These are phyloP conservation scores for Tigriopus japonicus DNA, from an alignment of 1,140 invertebrate species.

Conservation along the genomic window DNA sequence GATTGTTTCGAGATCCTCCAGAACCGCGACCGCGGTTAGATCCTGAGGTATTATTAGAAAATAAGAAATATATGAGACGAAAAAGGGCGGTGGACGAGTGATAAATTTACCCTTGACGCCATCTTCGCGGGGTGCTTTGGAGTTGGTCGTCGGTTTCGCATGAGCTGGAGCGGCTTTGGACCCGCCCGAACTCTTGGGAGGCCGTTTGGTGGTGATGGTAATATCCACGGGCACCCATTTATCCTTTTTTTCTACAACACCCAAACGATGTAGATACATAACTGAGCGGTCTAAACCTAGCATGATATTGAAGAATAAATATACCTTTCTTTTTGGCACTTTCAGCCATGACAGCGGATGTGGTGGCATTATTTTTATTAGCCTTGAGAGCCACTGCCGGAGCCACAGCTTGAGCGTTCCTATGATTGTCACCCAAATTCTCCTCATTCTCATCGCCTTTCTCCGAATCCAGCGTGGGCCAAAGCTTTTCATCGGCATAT, in stretches of 20 bases:
- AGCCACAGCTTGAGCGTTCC: background rate
- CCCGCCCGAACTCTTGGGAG: background rate
- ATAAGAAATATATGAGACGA: background rate
- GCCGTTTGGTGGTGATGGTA: slow-evolving; percentile 4
- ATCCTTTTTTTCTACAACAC: slow-evolving; percentile 8
- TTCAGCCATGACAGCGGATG: background rate
- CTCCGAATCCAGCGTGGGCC: too few species aligned
- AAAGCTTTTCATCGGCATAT: too few species aligned
- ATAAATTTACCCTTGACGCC: background rate
- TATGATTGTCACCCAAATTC: too few species aligned
- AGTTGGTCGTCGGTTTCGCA: background rate
- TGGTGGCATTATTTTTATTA: background rate
- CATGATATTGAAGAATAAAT: background rate
- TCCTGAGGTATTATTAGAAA: too few species aligned
- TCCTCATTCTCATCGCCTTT: too few species aligned
- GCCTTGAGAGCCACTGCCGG: background rate
- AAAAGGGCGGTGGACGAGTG: background rate
- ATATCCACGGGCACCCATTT: slow-evolving; percentile 9
- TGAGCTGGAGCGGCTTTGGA: background rate
- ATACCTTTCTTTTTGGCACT: background rate
- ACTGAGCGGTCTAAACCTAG: too few species aligned
- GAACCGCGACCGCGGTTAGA: too few species aligned
- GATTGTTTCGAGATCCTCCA: too few species aligned
- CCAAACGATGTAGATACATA: too few species aligned
- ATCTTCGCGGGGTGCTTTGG: background rate